phyloP scores from a whole-genome alignment of 2,797 vertebrate genomes.

The Mallotus villosus region DNA sequence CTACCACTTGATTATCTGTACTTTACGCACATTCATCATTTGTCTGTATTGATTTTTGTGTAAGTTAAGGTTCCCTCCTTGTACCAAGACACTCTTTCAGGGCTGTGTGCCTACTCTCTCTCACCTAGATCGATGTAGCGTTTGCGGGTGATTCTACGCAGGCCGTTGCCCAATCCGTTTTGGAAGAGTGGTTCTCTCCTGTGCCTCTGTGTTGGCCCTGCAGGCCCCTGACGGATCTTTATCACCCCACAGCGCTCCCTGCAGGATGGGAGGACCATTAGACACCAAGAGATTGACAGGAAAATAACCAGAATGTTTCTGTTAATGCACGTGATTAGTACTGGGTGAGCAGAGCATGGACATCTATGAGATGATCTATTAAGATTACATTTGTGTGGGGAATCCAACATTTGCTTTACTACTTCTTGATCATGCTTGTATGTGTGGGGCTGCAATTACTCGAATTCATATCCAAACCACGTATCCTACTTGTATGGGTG shows the following conservation, averaged over 20 bases:
- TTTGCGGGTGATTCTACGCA: constrained; percentile 85
- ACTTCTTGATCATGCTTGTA: no score
- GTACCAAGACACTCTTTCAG: neutral
- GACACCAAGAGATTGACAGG: neutral
- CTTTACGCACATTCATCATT: neutral
- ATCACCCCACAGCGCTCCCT: constrained; percentile 85
- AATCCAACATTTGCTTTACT: no score
- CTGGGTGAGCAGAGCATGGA: no score
- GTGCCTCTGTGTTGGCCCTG: constrained; percentile 75
- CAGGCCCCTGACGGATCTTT: constrained; percentile 84
- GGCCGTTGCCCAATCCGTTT: constrained; percentile 77
- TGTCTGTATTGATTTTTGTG: neutral
- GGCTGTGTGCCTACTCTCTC: constrained; percentile 11
- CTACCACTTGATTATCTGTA: neutral
- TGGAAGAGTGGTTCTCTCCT: constrained; percentile 82
- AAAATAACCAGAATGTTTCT: neutral
- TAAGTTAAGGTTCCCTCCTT: neutral
- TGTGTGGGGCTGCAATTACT: no score
- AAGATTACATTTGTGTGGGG: no score
- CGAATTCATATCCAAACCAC: no score
- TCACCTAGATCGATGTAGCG: constrained; percentile 92
- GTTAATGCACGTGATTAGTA: neutral
- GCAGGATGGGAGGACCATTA: neutral
- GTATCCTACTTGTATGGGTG: no score
- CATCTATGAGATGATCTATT: no score